Conservation (phyloP, 2,113 vertebrate species). For the Podarcis cretensis region DNA sequence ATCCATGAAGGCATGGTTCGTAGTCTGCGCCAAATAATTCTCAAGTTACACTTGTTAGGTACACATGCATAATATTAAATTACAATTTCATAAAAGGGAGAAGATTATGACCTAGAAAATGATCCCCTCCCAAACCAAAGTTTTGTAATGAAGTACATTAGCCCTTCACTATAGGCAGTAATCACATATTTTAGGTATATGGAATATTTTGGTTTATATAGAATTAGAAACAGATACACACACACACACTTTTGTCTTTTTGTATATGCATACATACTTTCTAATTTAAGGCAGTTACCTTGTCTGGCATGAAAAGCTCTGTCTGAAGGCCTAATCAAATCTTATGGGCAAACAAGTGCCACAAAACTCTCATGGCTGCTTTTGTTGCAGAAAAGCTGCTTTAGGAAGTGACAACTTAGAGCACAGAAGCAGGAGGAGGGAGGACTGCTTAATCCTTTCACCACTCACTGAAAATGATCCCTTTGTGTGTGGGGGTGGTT, state of each 20-base stretch:
- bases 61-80: not conserved
- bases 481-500: not conserved
- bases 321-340: not conserved
- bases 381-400: not conserved
- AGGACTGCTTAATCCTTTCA: not conserved
- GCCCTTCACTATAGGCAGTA: not conserved
- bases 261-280: not conserved
- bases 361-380: not conserved
- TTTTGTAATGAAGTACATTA: fast-evolving
- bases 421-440: not conserved
- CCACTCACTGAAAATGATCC: not conserved
- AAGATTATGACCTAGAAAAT: not conserved
- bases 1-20: not conserved
- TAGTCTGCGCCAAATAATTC: not conserved
- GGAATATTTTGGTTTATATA: not conserved
- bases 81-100: not conserved
- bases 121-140: not conserved
- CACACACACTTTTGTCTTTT: not conserved
- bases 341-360: not conserved
- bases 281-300: not conserved
- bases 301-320: not conserved
- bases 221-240: not conserved
- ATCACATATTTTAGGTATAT: not conserved
- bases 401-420: not conserved
- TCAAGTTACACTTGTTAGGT: not conserved